phyloP scores from a whole-genome alignment of 2,113 vertebrate genomes.

The Entelurus aequoreus region DNA sequence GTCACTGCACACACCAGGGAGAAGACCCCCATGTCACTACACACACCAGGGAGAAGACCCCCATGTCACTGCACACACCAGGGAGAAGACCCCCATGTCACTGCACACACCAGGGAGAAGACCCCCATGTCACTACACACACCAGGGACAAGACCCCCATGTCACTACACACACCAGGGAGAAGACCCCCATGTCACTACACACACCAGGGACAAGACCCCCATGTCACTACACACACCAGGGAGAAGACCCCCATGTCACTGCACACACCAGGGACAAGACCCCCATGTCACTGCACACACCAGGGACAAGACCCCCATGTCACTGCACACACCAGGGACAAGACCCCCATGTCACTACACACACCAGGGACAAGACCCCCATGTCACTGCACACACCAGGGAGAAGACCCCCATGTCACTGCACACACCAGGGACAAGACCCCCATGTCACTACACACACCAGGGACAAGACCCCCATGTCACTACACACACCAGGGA shows the following conservation, averaged over 20 bases:
- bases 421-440: slow-evolving; percentile 52
- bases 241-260: not conserved
- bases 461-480: not conserved
- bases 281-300: slow-evolving; percentile 51
- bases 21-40: not conserved
- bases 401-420: not conserved
- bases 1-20: slow-evolving; percentile 53
- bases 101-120: slow-evolving; percentile 52
- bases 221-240: not conserved
- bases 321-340: slow-evolving; percentile 53
- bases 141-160: not conserved
- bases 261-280: slow-evolving; percentile 52
- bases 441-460: not conserved
- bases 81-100: not conserved
- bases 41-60: not conserved
- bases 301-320: not conserved
- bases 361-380: not conserved
- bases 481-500: not conserved
- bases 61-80: slow-evolving; percentile 53
- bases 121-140: not conserved
- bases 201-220: not conserved
- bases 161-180: not conserved
- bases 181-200: not conserved
- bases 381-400: slow-evolving; percentile 53
- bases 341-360: not conserved